Conservation (phyloP, 2,797 vertebrate genomes). For the Chelon labrosus region DNA sequence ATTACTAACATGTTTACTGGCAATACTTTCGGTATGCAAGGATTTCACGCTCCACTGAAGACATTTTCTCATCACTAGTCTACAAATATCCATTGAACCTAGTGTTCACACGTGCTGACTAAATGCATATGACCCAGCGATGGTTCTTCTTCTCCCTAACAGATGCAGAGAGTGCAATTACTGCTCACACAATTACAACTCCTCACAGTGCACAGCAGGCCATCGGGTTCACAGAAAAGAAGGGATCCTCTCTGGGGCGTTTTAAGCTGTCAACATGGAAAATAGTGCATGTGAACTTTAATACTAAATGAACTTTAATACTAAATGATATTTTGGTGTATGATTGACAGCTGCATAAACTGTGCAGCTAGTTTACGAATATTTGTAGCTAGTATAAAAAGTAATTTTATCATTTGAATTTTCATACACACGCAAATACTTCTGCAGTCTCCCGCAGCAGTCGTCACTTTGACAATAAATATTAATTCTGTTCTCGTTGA, state of each 20-base stretch:
- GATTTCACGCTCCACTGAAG: no score
- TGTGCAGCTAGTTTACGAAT: not conserved
- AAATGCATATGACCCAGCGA: slow-evolving; percentile 54
- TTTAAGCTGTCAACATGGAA: slow-evolving; percentile 26
- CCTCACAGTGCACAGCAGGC: slow-evolving; percentile 57
- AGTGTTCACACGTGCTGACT: slow-evolving; percentile 23
- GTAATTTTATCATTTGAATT: slow-evolving; percentile 18
- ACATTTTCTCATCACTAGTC: not conserved
- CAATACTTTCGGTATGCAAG: not conserved
- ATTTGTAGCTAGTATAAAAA: slow-evolving; percentile 1
- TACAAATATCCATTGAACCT: slow-evolving; percentile 11
- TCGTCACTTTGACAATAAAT: slow-evolving; percentile 33
- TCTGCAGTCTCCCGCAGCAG: not conserved
- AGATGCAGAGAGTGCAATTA: slow-evolving; percentile 72
- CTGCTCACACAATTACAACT: slow-evolving; percentile 66
- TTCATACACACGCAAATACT: slow-evolving; percentile 25
- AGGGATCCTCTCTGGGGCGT: slow-evolving; percentile 26
- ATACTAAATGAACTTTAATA: slow-evolving; percentile 21
- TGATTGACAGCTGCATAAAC: slow-evolving; percentile 20
- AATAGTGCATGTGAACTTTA: slow-evolving; percentile 32
- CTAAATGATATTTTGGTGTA: not conserved
- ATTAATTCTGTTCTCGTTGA: slow-evolving; percentile 41
- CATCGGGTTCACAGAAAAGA: slow-evolving; percentile 25
- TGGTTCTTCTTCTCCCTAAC: slow-evolving; percentile 58
- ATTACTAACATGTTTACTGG: not conserved